A percentile compares a stretch with the other conserved stretches of the same genome.
These are phyloP conservation scores for Brachypteracias leptosomus DNA, from an alignment of 2,113 vertebrate species.

Conservation along the genomic window DNA sequence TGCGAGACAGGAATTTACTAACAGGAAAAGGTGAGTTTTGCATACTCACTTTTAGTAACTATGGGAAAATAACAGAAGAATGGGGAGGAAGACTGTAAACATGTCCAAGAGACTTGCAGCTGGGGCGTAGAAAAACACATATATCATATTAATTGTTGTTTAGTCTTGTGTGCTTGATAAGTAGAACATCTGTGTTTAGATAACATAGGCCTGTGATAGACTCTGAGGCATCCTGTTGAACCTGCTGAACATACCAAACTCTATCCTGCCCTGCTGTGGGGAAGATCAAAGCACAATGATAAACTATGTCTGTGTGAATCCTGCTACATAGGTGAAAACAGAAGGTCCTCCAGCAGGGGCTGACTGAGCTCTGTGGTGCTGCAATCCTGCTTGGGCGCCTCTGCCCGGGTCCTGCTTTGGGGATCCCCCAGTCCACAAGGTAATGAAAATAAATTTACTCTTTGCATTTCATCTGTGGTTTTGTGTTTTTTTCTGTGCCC, in stretches of 20 bases:
- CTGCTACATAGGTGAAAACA: neutral
- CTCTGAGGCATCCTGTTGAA: neutral
- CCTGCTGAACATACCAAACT: neutral
- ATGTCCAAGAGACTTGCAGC: neutral
- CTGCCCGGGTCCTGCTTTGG: neutral
- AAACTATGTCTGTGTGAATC: fast-evolving
- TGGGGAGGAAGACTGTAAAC: neutral
- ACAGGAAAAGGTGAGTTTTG: neutral
- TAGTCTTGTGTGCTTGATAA: neutral
- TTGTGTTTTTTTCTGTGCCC: neutral
- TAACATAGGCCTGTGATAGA: neutral
- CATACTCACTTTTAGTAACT: neutral
- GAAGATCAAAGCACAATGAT: neutral
- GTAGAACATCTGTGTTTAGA: neutral
- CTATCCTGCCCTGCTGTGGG: neutral
- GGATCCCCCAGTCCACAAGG: too few relatives aligned
- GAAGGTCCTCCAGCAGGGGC: neutral
- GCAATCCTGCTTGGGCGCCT: too few relatives aligned
- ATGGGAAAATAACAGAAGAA: neutral
- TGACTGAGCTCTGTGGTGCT: neutral
- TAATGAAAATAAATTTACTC: neutral
- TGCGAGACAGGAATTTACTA: neutral
- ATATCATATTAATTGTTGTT: neutral
- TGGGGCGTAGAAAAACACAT: neutral
- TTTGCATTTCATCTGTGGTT: fast-evolving